Conservation (phyloP, 1,140 invertebrate genomes). For the Aphis gossypii region DNA sequence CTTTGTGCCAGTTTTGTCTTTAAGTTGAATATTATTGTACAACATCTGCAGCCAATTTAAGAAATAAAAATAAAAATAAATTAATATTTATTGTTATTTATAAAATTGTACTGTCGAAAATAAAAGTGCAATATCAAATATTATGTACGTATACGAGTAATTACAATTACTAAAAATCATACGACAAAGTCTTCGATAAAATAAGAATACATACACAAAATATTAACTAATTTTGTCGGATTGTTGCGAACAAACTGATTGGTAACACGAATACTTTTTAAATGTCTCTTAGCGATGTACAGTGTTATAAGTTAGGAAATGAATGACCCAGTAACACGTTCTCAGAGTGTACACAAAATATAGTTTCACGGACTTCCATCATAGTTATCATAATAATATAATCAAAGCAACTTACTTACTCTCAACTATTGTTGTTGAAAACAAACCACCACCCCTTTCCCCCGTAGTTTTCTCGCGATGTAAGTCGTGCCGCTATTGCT, state of each 20-base stretch:
- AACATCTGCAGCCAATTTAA: conserved; percentile 8
- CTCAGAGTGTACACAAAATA: not conserved
- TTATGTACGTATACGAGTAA: not conserved
- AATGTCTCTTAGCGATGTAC: not conserved
- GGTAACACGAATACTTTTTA: not conserved
- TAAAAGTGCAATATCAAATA: not conserved
- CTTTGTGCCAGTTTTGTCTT: not conserved
- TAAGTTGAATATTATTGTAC: conserved; percentile 7
- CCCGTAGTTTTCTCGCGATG: not conserved
- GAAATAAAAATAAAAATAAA: not conserved
- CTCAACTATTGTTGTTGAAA: conserved; percentile 4
- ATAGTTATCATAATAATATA: conserved; percentile 5
- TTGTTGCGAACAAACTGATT: not conserved
- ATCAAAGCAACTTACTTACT: conserved; percentile 7
- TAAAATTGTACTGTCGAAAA: not conserved
- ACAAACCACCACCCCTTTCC: not conserved
- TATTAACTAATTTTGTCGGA: not conserved
- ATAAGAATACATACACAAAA: not conserved
- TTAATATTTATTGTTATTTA: not conserved
- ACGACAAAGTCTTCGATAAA: not conserved
- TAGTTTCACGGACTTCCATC: not conserved
- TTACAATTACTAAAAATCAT: not conserved
- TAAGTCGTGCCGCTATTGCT: not conserved
- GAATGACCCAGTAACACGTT: not conserved
- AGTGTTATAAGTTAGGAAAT: not conserved